Base-by-base conservation (phyloP, 2,113 vertebrate genomes). In the Lutjanus erythropterus region DNA sequence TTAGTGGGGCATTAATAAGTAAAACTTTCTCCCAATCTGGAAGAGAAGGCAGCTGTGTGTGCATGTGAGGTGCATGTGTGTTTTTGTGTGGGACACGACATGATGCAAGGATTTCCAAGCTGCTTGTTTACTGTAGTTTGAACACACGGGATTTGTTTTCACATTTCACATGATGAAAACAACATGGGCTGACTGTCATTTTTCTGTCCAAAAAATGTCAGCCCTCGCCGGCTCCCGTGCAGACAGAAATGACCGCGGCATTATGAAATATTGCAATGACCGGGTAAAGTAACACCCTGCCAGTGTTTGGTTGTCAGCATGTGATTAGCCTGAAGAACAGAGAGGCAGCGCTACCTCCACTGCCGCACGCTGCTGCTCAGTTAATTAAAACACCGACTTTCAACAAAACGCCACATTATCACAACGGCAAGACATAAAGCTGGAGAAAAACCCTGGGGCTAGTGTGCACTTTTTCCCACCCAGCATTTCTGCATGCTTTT, bases 301-400 rank as follows among this genome's bases (percentile, higher is more conserved):
- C 35, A 27, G 55, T 61, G 84, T 59, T 81, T 64, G 88, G 49
- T 61, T 71, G 70, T 75, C 75, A 49, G 71, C 29, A 53, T 53
- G 80, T 79, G 78, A 80, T 86, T 81, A 86, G 79, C 86, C 87
- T 6, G 25, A 72, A 83, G 85, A 84, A 68, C 50, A 58, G 72
- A 74, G 50, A 27, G 31, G 69, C 75, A 37, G 42, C 3, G 66
- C 81, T 15, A 62, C 80, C 83, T 75, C 83, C 68, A 46, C 73
- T 74, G 2, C 69, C 3, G 67, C 68, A 44, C 37, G 31, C 87
- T n/a, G 78, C 88, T 9, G 46, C 87, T 76, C 67, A 27, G 69
- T 91, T 91, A 89, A 93, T 93, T 91, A 91, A 92, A 93, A 87
- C 84, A 71, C 70, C 0, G 73, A 80, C 81, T 85, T 89, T 85